Evolutionary conservation across 2,888 invertebrate species (phyloP).

Genomic region (Limnephilus lunatus): DNA sequence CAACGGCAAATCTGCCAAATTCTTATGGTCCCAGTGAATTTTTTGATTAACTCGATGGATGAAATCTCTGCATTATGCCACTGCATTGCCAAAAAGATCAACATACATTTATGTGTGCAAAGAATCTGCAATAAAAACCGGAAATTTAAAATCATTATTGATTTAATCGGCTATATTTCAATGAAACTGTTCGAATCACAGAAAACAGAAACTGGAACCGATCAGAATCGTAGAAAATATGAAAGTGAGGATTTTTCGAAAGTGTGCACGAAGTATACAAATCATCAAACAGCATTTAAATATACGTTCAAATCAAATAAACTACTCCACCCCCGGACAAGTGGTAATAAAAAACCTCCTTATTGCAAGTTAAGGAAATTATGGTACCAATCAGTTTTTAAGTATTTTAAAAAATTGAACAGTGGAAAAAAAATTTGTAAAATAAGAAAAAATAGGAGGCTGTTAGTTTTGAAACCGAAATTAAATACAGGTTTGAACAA

Average conservation of each 20-base stretch:
- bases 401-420: background rate
- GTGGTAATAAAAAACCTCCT: background rate
- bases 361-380: background rate
- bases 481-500: background rate
- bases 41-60: background rate
- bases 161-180: background rate
- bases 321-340: background rate
- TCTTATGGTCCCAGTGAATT: background rate
- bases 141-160: background rate
- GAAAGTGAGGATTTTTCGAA: background rate
- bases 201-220: background rate
- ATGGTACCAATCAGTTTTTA: background rate
- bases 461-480: background rate
- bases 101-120: background rate
- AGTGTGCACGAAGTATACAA: background rate
- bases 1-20: background rate
- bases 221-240: background rate
- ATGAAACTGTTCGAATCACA: background rate
- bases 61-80: background rate
- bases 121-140: background rate
- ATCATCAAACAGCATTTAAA: background rate
- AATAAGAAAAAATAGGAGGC: background rate
- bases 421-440: background rate
- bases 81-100: background rate
- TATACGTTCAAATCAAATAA: background rate